Base-by-base conservation (phyloP, 2,797 vertebrate genomes). In the Acanthurus lineatus region DNA sequence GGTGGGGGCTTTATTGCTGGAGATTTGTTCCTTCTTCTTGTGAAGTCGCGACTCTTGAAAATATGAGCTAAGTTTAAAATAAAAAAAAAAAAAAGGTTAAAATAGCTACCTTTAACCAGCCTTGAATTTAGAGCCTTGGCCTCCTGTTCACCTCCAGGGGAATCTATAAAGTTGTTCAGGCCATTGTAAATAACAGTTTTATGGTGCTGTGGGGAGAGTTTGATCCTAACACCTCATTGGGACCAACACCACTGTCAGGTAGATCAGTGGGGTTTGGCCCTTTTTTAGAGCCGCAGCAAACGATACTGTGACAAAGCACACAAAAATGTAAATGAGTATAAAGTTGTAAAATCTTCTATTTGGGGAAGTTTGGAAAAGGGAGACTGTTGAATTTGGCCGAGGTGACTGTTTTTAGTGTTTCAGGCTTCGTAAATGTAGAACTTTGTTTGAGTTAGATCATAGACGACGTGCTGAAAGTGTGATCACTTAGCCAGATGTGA, bases 121-220 rank as follows among this genome's bases (percentile, higher is more conserved):
- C 47, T 69, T 92, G 89, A 40, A 92, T 93, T 93, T 93, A 94
- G 76, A 85, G 79, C 87, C 2, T 53, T 86, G 87, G 82, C 88
- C 90, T 81, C 75, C 62, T 68, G 60, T 83, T 93, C 89, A 93
- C 92, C 89, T 92, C 84, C 58, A 35, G 79, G 91, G 77, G 85
- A 87, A 92, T 91, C 89, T 90, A 89, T 91, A 88, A 93, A 93
- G 77, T 91, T 86, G 88, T 90, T 91, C 77, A 70, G 82, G 80
- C 84, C 87, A 79, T 91, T 92, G 84, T 92, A 92, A 93, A 92
- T 91, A 91, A 91, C 81, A 79, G 72, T 82, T 93, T 92, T 89
- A 92, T 85, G 82, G 83, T 20, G 1, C 86, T 83, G 72, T 54
- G 63, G 85, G 86, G 88, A 82, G 83, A 76, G 87, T 83, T 90